Percentiles rank a stretch among this genome's conserved stretches.
These are phyloP conservation scores for Fabriciana adippe DNA, from an alignment of 2,888 invertebrate genomes.

Conservation along the genomic window DNA sequence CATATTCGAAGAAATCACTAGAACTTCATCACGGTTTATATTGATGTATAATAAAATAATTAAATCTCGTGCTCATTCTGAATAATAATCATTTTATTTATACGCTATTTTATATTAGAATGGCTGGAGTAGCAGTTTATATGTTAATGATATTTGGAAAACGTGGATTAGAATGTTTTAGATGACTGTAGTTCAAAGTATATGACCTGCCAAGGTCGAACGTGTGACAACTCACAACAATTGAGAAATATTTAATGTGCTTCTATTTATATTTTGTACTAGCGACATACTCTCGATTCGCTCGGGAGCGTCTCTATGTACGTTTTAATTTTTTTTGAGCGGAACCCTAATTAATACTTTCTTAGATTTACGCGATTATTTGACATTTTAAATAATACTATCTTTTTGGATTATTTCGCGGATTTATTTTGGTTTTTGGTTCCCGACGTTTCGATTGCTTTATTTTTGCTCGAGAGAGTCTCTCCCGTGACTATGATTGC, in stretches of 20 bases:
- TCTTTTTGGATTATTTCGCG: no score
- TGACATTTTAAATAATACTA: no score
- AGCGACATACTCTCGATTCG: background rate
- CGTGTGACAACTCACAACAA: background rate
- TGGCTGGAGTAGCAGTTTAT: slow-evolving; percentile 10
- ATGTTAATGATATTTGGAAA: slow-evolving; percentile 20
- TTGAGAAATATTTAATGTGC: background rate
- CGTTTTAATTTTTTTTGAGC: no score
- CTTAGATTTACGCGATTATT: no score
- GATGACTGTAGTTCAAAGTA: slow-evolving; percentile 10
- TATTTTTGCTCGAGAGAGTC: no score
- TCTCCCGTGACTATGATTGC: no score
- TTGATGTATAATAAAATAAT: background rate
- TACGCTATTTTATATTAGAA: slow-evolving; percentile 1
- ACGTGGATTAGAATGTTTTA: slow-evolving; percentile 16
- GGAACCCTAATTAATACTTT: no score
- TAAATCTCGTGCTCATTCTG: background rate
- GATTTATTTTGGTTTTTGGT: no score
- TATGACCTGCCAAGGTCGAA: slow-evolving; percentile 17
- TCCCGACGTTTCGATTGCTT: no score
- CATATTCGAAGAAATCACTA: background rate
- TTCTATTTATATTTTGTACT: slow-evolving; percentile 6
- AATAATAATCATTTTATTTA: slow-evolving; percentile 3
- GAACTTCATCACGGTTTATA: background rate
- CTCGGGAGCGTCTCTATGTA: no score